phyloP scores from a whole-genome alignment of 1,140 invertebrate genomes.

The Caenorhabditis remanei region DNA sequence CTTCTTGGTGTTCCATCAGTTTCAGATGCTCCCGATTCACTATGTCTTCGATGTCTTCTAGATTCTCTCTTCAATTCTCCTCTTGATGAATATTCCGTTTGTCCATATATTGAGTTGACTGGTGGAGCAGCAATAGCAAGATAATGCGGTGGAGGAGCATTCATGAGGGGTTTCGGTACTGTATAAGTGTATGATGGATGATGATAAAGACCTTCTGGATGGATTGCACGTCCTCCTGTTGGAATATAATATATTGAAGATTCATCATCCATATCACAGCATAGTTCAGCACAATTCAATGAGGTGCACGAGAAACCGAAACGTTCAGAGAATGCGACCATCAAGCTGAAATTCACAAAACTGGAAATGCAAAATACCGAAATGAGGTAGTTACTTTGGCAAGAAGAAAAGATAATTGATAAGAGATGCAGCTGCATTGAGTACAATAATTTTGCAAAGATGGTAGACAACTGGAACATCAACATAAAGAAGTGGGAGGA shows the following conservation, averaged over 20 bases:
- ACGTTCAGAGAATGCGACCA: conserved; percentile 60
- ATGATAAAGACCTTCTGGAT: conserved; percentile 58
- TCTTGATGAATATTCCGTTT: conserved; percentile 36
- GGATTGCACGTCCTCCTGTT: conserved; percentile 60
- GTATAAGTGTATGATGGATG: conserved; percentile 63
- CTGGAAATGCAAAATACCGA: neutral
- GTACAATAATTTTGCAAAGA: conserved; percentile 62
- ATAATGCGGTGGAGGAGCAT: conserved; percentile 57
- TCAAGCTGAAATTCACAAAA: conserved; percentile 26
- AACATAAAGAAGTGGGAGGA: conserved; percentile 62
- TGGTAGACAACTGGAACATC: conserved; percentile 62
- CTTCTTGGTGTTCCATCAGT: conserved; percentile 37
- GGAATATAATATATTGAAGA: conserved; percentile 66
- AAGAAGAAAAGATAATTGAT: conserved; percentile 66
- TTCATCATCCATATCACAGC: conserved; percentile 66
- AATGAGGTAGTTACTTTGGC: conserved; percentile 54
- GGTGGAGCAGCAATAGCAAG: conserved; percentile 61
- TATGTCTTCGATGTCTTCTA: conserved; percentile 53
- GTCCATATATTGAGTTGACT: conserved; percentile 40
- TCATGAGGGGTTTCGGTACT: conserved; percentile 24
- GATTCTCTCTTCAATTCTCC: conserved; percentile 37
- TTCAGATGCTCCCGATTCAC: conserved; percentile 55
- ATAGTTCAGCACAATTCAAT: conserved; percentile 21
- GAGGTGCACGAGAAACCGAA: conserved; percentile 57
- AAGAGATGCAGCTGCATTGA: conserved; percentile 59